These are phyloP conservation scores for Leptopterna dolabrata DNA, from an alignment of 2,888 invertebrate genomes.

Conservation along the genomic window DNA sequence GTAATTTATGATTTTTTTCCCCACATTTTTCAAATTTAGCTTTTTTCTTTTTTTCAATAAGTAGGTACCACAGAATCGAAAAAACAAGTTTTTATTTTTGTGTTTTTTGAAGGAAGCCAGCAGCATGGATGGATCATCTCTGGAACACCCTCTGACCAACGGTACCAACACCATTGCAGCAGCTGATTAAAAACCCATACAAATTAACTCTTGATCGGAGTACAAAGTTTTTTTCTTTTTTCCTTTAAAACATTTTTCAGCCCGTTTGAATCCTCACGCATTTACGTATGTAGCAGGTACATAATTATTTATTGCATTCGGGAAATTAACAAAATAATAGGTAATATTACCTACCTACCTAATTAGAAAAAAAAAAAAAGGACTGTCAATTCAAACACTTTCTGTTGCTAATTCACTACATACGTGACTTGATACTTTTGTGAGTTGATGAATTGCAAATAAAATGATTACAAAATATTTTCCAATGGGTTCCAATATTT, in stretches of 20 bases:
- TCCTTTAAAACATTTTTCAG: background rate
- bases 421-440: too few relatives aligned
- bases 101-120: conserved; percentile 45
- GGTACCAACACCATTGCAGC: conserved; percentile 46
- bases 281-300: background rate
- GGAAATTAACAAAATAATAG: background rate
- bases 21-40: too few relatives aligned
- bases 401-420: background rate
- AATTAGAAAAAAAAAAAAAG: background rate
- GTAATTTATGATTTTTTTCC: too few relatives aligned
- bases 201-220: background rate
- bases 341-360: too few relatives aligned
- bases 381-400: background rate
- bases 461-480: background rate
- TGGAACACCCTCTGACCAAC: conserved; percentile 38
- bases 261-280: background rate
- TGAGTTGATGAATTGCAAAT: background rate
- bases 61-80: background rate
- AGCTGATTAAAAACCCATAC: conserved; percentile 23
- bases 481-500: background rate
- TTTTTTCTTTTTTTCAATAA: background rate
- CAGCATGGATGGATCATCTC: conserved; percentile 36
- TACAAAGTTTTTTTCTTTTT: background rate
- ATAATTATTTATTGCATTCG: background rate
- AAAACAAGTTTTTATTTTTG: background rate